Conservation (phyloP, 2,113 vertebrate genomes). For the Alligator sinensis region DNA sequence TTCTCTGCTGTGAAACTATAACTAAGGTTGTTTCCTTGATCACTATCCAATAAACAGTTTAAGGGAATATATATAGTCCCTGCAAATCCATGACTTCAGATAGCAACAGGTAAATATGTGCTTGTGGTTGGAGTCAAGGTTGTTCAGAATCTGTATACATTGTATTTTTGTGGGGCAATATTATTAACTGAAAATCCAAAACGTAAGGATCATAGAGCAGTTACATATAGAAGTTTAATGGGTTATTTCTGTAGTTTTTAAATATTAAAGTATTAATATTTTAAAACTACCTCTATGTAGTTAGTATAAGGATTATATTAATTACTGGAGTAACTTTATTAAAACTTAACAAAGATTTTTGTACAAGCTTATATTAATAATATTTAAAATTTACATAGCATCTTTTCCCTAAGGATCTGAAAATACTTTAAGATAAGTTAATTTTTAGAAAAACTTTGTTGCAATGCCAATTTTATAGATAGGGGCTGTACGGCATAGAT, state of each 20-base stretch:
- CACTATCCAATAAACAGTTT: background rate
- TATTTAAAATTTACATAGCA: background rate
- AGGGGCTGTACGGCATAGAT: background rate
- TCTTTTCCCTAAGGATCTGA: background rate
- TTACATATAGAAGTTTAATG: fast-evolving
- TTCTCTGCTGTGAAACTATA: background rate
- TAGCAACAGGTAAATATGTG: background rate
- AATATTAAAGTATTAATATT: background rate
- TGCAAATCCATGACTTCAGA: background rate
- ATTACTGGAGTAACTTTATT: background rate
- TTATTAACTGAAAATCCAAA: fast-evolving
- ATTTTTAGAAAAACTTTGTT: background rate
- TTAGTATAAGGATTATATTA: no score
- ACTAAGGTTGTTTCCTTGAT: background rate
- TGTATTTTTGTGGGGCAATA: background rate
- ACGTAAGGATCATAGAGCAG: background rate
- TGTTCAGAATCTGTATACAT: background rate
- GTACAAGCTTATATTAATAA: background rate
- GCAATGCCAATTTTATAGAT: background rate
- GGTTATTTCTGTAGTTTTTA: background rate
- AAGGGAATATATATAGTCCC: background rate
- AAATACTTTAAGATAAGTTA: background rate
- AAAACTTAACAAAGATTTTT: background rate
- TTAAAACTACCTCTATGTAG: background rate
- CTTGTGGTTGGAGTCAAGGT: background rate